Percentiles rank a stretch among this genome's conserved stretches.
Conservation (phyloP, 1,140 invertebrate genomes). For the Leptestheria dahalacensis region DNA sequence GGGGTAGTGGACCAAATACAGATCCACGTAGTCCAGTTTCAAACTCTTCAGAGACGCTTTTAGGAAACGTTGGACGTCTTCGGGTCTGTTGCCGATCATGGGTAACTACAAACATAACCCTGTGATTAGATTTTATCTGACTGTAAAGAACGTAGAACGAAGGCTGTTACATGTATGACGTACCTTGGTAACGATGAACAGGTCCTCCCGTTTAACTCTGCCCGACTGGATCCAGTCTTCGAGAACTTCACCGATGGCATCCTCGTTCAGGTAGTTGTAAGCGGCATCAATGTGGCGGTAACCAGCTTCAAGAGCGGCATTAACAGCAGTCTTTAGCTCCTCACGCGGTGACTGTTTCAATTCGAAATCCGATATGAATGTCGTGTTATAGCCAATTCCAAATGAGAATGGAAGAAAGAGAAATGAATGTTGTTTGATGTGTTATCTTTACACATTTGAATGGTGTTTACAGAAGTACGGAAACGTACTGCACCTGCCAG, state of each 20-base stretch:
- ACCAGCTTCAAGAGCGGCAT: constrained; percentile 41
- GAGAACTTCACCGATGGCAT: constrained; percentile 54
- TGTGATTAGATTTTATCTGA: neutral
- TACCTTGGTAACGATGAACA: constrained; percentile 70
- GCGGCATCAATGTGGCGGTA: constrained; percentile 71
- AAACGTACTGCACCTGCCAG: constrained; percentile 20
- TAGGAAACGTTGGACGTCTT: constrained; percentile 48
- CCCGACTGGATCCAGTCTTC: constrained; percentile 54
- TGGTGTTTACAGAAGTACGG: neutral
- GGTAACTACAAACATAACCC: constrained; percentile 23
- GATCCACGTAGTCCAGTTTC: constrained; percentile 31
- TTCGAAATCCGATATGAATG: too few relatives aligned
- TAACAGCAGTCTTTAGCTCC: constrained; percentile 50
- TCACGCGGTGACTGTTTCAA: constrained; percentile 30
- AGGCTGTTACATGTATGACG: neutral
- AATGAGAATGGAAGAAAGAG: neutral
- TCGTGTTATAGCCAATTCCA: neutral
- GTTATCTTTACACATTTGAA: neutral
- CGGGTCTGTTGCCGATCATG: constrained; percentile 30
- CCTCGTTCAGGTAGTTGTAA: constrained; percentile 64
- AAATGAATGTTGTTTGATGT: neutral
- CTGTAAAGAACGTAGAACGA: neutral
- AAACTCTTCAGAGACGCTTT: constrained; percentile 30
- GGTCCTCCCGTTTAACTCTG: constrained; percentile 50
- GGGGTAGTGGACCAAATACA: constrained; percentile 62